Percentiles rank a stretch among this genome's conserved stretches.
phyloP scores from a whole-genome alignment of 2,888 invertebrate species.

The Aromia moschata region DNA sequence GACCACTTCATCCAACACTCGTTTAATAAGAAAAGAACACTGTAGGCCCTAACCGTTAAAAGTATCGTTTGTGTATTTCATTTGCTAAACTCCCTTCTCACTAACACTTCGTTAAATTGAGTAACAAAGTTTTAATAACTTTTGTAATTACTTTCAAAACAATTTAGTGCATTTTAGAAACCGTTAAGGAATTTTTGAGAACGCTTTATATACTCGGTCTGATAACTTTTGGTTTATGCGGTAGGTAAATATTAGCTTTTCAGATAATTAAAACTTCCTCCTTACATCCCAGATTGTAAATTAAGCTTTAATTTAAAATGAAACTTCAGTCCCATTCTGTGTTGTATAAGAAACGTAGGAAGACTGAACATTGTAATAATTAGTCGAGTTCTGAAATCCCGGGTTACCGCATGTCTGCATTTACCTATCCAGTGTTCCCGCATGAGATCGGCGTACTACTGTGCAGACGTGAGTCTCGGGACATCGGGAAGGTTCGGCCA shows the following conservation, averaged over 20 bases:
- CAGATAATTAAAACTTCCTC: constrained; percentile 16
- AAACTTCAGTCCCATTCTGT: background rate
- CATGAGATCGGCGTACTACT: too few relatives aligned
- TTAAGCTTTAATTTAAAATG: background rate
- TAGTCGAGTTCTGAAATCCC: too few relatives aligned
- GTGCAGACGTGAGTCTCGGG: too few relatives aligned
- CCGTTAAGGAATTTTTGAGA: constrained; percentile 11
- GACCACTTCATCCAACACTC: too few relatives aligned
- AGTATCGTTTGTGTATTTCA: background rate
- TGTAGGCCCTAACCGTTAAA: background rate
- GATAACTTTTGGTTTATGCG: constrained; percentile 11
- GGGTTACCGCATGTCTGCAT: too few relatives aligned
- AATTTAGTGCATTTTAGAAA: constrained; percentile 12
- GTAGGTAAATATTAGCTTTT: constrained; percentile 1
- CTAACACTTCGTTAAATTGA: constrained; percentile 14
- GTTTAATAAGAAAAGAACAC: too few relatives aligned
- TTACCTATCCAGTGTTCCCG: background rate
- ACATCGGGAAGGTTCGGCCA: too few relatives aligned
- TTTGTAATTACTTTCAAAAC: constrained; percentile 35
- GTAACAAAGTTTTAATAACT: constrained; percentile 35
- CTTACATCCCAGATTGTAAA: background rate
- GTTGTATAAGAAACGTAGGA: background rate
- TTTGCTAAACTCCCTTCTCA: constrained; percentile 9
- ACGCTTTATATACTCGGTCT: constrained; percentile 13
- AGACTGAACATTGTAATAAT: too few relatives aligned